phyloP scores from a whole-genome alignment of 1,140 invertebrate species.

The Drosophila paulistorum region DNA sequence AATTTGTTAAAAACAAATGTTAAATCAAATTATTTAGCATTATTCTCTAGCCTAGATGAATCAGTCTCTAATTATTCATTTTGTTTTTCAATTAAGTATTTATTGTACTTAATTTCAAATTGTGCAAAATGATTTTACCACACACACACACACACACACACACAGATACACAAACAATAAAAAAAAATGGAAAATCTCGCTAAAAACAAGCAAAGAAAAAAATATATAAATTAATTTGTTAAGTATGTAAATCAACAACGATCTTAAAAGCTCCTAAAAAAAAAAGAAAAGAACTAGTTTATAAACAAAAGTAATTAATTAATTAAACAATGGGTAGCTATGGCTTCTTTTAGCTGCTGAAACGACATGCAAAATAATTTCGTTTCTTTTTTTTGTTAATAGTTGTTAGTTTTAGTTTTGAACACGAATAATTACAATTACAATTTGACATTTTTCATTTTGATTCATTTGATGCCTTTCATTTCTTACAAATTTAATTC shows the following conservation, averaged over 20 bases:
- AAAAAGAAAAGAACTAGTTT: conserved; percentile 43
- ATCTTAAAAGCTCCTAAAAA: conserved; percentile 76
- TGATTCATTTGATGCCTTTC: conserved; percentile 54
- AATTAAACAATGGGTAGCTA: conserved; percentile 66
- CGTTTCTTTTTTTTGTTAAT: conserved; percentile 49
- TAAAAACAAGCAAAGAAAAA: conserved; percentile 59
- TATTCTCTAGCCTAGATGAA: background rate
- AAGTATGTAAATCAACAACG: conserved; percentile 77
- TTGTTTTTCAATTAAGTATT: conserved; percentile 69
- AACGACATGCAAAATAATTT: conserved; percentile 44
- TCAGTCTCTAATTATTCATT: conserved; percentile 40
- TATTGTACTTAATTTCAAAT: conserved; percentile 77
- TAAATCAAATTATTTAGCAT: background rate
- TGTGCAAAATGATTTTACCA: conserved; percentile 44
- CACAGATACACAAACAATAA: conserved; percentile 20
- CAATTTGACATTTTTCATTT: conserved; percentile 18
- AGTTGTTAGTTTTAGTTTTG: conserved; percentile 56
- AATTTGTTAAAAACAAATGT: background rate
- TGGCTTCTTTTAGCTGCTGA: conserved; percentile 34
- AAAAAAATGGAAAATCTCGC: conserved; percentile 60
- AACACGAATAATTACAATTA: conserved; percentile 13
- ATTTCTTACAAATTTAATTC: conserved; percentile 57
- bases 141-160: background rate
- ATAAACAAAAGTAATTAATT: conserved; percentile 61
- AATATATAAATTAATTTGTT: conserved; percentile 61